Percentiles rank a stretch among this genome's conserved stretches.
These are phyloP conservation scores for Thalpophila matura DNA, from an alignment of 2,888 invertebrate species.

Conservation along the genomic window DNA sequence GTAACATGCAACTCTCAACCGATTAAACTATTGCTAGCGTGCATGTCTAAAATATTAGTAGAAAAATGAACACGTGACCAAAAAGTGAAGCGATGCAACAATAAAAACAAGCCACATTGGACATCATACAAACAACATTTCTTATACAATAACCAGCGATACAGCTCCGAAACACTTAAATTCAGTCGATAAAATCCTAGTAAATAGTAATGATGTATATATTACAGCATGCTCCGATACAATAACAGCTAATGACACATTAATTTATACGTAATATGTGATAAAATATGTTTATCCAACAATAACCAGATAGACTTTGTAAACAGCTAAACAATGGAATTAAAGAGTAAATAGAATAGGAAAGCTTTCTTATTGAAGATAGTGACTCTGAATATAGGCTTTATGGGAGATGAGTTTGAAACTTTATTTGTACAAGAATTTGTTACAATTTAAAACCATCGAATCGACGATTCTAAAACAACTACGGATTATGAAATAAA, in stretches of 20 bases:
- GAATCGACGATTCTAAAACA: conserved; percentile 43
- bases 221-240: conserved; percentile 79
- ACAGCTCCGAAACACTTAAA: conserved; percentile 76
- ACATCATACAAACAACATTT: conserved; percentile 71
- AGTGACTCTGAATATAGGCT: conserved; percentile 71
- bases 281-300: conserved; percentile 86
- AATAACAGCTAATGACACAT: conserved; percentile 77
- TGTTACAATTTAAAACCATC: conserved; percentile 60
- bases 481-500: conserved; percentile 52
- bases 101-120: conserved; percentile 71
- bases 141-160: conserved; percentile 72
- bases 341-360: conserved; percentile 72
- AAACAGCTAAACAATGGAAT: conserved; percentile 82
- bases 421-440: conserved; percentile 70
- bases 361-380: conserved; percentile 73
- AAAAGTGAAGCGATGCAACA: conserved; percentile 61
- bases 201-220: conserved; percentile 73
- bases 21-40: conserved; percentile 68
- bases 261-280: conserved; percentile 75
- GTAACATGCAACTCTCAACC: conserved; percentile 58
- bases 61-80: conserved; percentile 57
- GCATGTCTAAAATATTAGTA: conserved; percentile 60
- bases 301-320: conserved; percentile 88
- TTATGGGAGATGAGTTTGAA: conserved; percentile 65
- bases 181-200: conserved; percentile 85